These are phyloP conservation scores for Stenchaetothrips biformis DNA, from an alignment of 2,888 invertebrate species.

Conservation along the genomic window DNA sequence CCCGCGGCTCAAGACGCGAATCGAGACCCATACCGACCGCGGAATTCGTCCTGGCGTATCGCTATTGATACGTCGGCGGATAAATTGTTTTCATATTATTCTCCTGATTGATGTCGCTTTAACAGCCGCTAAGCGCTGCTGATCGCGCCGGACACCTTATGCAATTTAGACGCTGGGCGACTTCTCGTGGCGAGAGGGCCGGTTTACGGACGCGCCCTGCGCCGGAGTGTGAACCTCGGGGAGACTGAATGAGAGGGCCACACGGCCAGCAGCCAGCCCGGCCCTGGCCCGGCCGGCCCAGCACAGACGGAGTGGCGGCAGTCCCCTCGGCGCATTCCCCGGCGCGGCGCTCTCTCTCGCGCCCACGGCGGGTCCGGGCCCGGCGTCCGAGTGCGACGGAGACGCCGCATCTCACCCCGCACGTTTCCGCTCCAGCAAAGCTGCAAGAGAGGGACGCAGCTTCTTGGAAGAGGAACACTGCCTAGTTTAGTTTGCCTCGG, in stretches of 20 bases:
- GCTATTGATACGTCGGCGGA: too few relatives aligned
- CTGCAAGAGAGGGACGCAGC: too few relatives aligned
- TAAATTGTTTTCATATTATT: too few relatives aligned
- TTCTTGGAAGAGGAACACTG: background rate
- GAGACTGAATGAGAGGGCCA: background rate
- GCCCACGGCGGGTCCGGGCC: background rate
- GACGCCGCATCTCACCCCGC: background rate
- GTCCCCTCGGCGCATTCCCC: background rate
- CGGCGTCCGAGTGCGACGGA: background rate
- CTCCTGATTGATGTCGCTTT: too few relatives aligned
- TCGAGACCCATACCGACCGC: too few relatives aligned
- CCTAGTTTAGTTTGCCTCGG: background rate
- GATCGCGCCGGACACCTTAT: too few relatives aligned
- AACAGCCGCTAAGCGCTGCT: too few relatives aligned
- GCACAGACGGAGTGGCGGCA: constrained; percentile 1
- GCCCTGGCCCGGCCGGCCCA: background rate
- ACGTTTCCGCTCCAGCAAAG: background rate
- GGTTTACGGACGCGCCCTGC: background rate
- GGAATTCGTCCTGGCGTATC: too few relatives aligned
- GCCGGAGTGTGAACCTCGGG: background rate
- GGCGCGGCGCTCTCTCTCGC: background rate
- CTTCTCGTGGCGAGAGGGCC: background rate
- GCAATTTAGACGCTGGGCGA: too few relatives aligned
- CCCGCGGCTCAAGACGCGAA: too few relatives aligned
- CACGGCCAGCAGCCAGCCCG: background rate